Conservation (phyloP, 1,140 invertebrate species). For the Amphibalanus amphitrite region DNA sequence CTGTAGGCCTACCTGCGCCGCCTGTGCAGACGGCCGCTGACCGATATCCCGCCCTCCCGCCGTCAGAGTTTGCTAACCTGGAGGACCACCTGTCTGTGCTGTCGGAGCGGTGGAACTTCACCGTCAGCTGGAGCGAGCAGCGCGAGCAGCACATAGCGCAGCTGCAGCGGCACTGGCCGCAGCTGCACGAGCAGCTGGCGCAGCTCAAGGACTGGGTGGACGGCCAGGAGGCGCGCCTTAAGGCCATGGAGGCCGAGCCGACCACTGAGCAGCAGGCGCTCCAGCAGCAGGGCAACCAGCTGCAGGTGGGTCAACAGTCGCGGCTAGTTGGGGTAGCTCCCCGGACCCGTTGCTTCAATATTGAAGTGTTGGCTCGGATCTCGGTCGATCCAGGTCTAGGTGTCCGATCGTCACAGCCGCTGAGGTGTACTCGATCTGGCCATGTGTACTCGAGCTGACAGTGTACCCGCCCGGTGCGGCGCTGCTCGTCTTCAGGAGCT, state of each 20-base stretch:
- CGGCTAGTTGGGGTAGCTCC: no score
- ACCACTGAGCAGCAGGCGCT: slow-evolving; percentile 35
- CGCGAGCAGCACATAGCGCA: slow-evolving; percentile 44
- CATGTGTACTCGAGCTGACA: no score
- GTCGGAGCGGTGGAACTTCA: slow-evolving; percentile 70
- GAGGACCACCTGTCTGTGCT: slow-evolving; percentile 68
- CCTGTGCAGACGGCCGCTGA: no score
- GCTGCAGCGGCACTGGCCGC: slow-evolving; percentile 34
- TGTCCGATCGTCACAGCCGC: no score
- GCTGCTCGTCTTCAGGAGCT: background rate
- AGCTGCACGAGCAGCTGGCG: slow-evolving; percentile 39
- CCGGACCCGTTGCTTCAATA: no score
- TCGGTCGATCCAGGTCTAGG: no score
- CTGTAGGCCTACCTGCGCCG: no score
- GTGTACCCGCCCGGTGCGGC: no score
- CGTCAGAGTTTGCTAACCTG: slow-evolving; percentile 8
- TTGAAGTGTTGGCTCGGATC: no score
- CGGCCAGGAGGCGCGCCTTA: slow-evolving; percentile 47
- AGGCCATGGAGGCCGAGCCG: slow-evolving; percentile 56
- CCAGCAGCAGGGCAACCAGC: slow-evolving; percentile 27
- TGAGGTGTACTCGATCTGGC: no score
- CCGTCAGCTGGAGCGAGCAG: slow-evolving; percentile 58
- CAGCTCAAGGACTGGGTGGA: slow-evolving; percentile 50
- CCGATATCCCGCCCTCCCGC: no score
- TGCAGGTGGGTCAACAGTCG: slow-evolving; percentile 31